Conservation (phyloP, 2,888 invertebrate species). For the Cremastobaeus sp. region DNA sequence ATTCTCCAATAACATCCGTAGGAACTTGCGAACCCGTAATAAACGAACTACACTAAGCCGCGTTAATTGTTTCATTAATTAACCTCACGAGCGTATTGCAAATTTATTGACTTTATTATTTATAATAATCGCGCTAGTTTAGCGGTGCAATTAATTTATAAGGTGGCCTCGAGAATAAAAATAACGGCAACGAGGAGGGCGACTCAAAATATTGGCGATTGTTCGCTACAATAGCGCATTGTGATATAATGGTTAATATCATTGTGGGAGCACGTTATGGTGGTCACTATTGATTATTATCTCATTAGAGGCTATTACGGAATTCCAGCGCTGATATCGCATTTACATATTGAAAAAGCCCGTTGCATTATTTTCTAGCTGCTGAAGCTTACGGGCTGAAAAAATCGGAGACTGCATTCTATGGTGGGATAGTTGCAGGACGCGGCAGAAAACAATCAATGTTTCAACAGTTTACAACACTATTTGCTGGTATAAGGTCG, state of each 20-base stretch:
- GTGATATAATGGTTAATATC: constrained; percentile 8
- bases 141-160: constrained; percentile 2
- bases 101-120: not conserved
- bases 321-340: not conserved
- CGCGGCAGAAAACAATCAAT: no score
- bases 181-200: not conserved
- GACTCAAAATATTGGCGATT: not conserved
- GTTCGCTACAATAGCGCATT: constrained; percentile 14
- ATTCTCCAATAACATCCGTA: no score
- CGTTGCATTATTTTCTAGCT: not conserved
- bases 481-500: constrained; percentile 18
- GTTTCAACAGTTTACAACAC: constrained; percentile 11
- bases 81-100: not conserved
- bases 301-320: constrained; percentile 1
- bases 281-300: constrained; percentile 18
- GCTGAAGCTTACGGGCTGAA: no score
- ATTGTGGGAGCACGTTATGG: not conserved
- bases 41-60: not conserved
- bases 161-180: not conserved
- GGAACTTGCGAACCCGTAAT: no score
- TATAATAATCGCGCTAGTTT: no score
- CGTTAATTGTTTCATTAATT: no score
- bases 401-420: no score
- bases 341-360: not conserved
- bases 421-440: no score